A percentile compares a stretch with the other conserved stretches of the same genome.
Evolutionary conservation across 1,140 invertebrate species (phyloP).

Genomic region (Olivierus martensii): DNA sequence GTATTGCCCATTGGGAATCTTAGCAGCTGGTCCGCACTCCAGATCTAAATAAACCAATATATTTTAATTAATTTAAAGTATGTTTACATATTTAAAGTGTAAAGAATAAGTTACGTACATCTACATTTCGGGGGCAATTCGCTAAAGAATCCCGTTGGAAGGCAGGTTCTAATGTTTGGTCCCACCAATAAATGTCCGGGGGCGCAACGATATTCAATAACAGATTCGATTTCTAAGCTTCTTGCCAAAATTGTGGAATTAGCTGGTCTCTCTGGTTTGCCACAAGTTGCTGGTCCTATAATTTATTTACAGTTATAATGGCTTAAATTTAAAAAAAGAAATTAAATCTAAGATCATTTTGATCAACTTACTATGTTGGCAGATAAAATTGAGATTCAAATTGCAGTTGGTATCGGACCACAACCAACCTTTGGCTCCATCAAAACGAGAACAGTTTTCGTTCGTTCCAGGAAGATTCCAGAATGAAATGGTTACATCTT

Average conservation of each 20-base stretch:
- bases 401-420: slow-evolving; percentile 88
- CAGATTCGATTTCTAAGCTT: slow-evolving; percentile 62
- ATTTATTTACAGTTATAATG: neutral
- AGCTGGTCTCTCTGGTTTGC: slow-evolving; percentile 76
- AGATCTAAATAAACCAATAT: slow-evolving; percentile 46
- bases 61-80: too few relatives aligned
- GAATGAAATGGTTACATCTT: slow-evolving; percentile 77
- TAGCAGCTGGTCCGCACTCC: slow-evolving; percentile 76
- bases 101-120: slow-evolving; percentile 64
- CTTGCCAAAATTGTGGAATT: slow-evolving; percentile 70
- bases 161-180: slow-evolving; percentile 61
- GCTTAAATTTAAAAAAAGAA: neutral
- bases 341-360: neutral
- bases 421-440: slow-evolving; percentile 84
- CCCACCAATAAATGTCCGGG: slow-evolving; percentile 73
- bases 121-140: slow-evolving; percentile 87
- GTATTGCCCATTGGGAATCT: slow-evolving; percentile 68
- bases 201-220: slow-evolving; percentile 75
- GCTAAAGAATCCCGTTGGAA: slow-evolving; percentile 84
- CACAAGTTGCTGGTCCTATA: slow-evolving; percentile 67
- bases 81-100: too few relatives aligned
- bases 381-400: slow-evolving; percentile 74
- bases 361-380: slow-evolving; percentile 71
- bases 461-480: slow-evolving; percentile 74
- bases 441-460: slow-evolving; percentile 77